A percentile compares a stretch with the other conserved stretches of the same genome.
Conservation (phyloP, 2,113 vertebrate genomes). For the Smithornis capensis region DNA sequence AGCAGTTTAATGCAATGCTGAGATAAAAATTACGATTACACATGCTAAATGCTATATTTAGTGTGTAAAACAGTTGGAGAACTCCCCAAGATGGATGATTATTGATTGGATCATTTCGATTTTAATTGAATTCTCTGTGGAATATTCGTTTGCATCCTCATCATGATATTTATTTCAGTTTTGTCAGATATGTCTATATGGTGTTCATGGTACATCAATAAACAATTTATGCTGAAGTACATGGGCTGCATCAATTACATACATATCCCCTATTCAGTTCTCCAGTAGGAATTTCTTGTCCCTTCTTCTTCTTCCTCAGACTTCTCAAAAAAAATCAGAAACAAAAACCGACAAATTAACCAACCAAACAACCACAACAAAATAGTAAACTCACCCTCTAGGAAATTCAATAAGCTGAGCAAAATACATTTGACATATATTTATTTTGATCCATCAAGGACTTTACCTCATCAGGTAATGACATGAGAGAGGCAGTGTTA, state of each 20-base stretch:
- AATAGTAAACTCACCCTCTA: accelerated
- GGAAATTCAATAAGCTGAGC: neutral
- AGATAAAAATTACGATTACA: slow-evolving; percentile 1
- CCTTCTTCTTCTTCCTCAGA: neutral
- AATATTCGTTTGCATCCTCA: neutral
- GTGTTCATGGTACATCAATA: neutral
- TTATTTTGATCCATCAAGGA: neutral
- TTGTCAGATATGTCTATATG: neutral
- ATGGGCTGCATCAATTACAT: neutral
- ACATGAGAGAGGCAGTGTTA: neutral
- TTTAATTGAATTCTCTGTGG: neutral
- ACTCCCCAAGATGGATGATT: neutral
- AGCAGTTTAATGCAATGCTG: neutral
- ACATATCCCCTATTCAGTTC: neutral
- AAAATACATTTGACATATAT: neutral
- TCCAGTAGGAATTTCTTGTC: neutral
- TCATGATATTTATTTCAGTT: neutral
- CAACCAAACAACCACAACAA: neutral
- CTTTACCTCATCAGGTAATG: neutral
- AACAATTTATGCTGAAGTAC: neutral
- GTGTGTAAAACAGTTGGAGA: neutral
- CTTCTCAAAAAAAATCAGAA: neutral
- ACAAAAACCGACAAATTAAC: accelerated
- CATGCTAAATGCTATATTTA: neutral
- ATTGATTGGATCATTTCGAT: neutral